Evolutionary conservation across 2,113 vertebrate genomes (phyloP).

Genomic region (Labeo rohita): DNA sequence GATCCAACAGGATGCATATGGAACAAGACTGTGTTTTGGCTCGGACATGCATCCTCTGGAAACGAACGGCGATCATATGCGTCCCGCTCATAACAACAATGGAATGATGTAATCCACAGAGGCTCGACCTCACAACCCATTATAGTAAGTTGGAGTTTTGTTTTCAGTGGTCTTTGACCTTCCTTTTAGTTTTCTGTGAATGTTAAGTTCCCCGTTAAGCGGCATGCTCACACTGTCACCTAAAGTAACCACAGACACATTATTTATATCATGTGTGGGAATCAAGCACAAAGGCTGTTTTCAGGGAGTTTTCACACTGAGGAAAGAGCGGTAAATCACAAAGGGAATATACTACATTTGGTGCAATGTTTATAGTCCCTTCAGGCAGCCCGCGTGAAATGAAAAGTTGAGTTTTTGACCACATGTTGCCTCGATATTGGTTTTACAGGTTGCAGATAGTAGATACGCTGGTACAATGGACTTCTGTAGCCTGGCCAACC

Average conservation of each 20-base stretch:
- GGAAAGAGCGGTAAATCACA: background rate
- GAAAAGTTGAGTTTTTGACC: constrained; percentile 43
- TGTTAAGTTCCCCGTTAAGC: background rate
- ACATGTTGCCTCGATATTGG: constrained; percentile 60
- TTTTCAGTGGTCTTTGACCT: constrained; percentile 20
- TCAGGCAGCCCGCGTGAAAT: constrained; percentile 11
- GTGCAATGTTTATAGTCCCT: constrained; percentile 12
- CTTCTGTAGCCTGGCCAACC: constrained; percentile 60
- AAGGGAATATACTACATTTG: background rate
- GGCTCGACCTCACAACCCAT: constrained; percentile 10
- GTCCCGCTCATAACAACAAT: constrained; percentile 48
- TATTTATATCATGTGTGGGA: background rate
- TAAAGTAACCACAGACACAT: background rate
- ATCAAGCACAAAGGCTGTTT: background rate
- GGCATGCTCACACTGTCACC: background rate
- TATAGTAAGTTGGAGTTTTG: constrained; percentile 20
- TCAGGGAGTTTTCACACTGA: background rate
- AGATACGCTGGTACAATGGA: constrained; percentile 52
- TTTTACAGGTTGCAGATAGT: constrained; percentile 62
- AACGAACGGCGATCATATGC: constrained; percentile 52
- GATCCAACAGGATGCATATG: constrained; percentile 80
- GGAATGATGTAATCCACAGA: constrained; percentile 35
- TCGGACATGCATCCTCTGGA: constrained; percentile 67
- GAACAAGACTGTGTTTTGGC: constrained; percentile 65
- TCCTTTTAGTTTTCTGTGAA: constrained; percentile 8